A percentile compares a stretch with the other conserved stretches of the same genome.
These are phyloP conservation scores for Thomomys bottae DNA, from an alignment of 2,113 vertebrate species.

Conservation along the genomic window DNA sequence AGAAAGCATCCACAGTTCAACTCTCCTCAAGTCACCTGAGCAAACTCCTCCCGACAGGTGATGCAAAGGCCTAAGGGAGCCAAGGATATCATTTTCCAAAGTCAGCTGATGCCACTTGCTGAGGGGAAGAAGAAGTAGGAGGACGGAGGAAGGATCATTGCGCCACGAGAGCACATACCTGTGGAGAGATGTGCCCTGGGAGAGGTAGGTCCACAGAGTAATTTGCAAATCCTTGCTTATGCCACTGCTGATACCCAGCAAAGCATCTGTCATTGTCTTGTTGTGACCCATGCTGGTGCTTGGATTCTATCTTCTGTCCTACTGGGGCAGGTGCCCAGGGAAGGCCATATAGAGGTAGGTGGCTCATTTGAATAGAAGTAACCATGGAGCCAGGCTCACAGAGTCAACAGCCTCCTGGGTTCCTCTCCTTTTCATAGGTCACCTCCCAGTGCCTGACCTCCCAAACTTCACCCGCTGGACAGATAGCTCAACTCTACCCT, in stretches of 20 bases:
- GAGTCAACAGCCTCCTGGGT: fast-evolving
- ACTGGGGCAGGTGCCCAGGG: too few species aligned
- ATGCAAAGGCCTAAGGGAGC: fast-evolving
- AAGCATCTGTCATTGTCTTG: background rate
- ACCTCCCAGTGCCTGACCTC: background rate
- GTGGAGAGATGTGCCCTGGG: too few species aligned
- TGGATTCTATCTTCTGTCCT: too few species aligned
- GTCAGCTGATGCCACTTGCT: background rate
- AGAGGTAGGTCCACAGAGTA: background rate
- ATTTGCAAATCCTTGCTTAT: background rate
- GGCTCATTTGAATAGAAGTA: background rate
- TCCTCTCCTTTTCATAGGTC: background rate
- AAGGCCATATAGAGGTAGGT: fast-evolving
- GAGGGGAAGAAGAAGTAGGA: background rate
- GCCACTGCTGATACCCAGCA: background rate
- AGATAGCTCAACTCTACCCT: background rate
- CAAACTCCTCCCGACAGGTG: background rate
- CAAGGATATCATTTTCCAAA: background rate
- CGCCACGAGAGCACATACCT: background rate
- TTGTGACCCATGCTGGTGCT: fast-evolving
- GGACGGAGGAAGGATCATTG: background rate
- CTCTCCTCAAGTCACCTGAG: too few species aligned
- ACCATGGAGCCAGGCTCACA: background rate
- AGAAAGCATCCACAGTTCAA: background rate
- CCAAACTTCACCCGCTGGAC: background rate